A percentile compares a stretch with the other conserved stretches of the same genome.
phyloP scores from a whole-genome alignment of 30 jellyfish, hydroid and myxozoan genomes.

The Aurelia aurita region DNA sequence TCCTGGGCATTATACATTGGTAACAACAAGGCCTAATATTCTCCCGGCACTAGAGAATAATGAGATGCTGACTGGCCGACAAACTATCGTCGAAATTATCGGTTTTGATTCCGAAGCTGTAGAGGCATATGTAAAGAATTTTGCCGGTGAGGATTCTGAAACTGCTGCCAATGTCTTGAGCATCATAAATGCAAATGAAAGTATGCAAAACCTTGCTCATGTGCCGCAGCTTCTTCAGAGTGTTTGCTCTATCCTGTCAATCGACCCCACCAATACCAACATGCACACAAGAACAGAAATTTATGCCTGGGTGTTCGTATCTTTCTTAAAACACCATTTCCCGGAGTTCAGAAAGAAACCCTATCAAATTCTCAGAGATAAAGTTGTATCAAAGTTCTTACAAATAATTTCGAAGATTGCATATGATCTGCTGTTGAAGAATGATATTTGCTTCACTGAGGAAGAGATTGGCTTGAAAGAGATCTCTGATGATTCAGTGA shows the following conservation, averaged over 20 bases:
- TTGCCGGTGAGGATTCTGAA: background rate
- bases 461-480: background rate
- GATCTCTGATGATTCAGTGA: background rate
- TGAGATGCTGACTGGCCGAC: background rate
- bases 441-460: background rate
- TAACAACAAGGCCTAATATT: slow-evolving; percentile 2
- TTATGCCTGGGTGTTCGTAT: background rate
- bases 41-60: background rate
- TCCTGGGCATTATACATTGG: background rate
- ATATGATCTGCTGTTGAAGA: background rate
- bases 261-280: background rate
- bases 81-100: background rate
- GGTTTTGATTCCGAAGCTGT: slow-evolving; percentile 4
- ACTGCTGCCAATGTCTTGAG: background rate
- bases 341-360: background rate
- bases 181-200: background rate
- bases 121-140: background rate
- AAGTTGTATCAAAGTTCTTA: background rate
- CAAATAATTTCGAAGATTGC: slow-evolving; percentile 1
- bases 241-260: background rate
- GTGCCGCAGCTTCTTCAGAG: slow-evolving; percentile 11
- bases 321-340: slow-evolving; percentile 2
- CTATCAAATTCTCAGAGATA: background rate
- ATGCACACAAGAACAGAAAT: slow-evolving; percentile 8
- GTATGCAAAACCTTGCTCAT: background rate